These are phyloP conservation scores for Diadumene lineata DNA, from an alignment of 92 coral and sea anemone species.

Conservation along the genomic window DNA sequence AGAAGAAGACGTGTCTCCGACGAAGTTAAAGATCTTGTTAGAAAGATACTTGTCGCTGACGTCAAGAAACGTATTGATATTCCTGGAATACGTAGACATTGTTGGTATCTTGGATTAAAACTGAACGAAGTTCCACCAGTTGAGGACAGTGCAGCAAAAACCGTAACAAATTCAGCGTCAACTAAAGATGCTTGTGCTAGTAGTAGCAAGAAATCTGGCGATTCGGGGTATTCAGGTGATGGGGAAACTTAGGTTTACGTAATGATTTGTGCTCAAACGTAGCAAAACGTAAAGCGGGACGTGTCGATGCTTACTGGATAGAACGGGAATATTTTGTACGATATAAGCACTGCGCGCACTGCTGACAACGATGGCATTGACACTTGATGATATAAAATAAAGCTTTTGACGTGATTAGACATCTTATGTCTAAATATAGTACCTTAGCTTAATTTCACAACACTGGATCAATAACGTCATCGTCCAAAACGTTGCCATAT, in stretches of 20 bases:
- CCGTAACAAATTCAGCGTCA: slow-evolving; percentile 2
- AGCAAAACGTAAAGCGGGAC: not conserved
- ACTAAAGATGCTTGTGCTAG: slow-evolving; percentile 25
- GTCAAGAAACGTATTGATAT: slow-evolving; percentile 75
- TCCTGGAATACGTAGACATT: slow-evolving; percentile 68
- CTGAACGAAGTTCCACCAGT: slow-evolving; percentile 32
- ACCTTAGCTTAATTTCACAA: no score
- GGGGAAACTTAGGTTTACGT: slow-evolving; percentile 4
- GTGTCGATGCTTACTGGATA: not conserved
- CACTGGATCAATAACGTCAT: no score
- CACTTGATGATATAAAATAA: not conserved
- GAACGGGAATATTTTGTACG: not conserved
- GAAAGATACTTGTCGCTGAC: slow-evolving; percentile 80
- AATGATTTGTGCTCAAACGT: not conserved
- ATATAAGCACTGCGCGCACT: not conserved
- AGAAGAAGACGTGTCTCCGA: slow-evolving; percentile 73
- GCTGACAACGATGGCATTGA: not conserved
- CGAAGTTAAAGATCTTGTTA: slow-evolving; percentile 81
- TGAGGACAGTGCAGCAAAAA: slow-evolving; percentile 17
- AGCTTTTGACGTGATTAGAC: not conserved
- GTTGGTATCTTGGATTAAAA: slow-evolving; percentile 76
- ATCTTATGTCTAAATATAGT: no score
- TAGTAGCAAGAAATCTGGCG: slow-evolving; percentile 41
- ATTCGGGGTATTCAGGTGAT: slow-evolving; percentile 36
- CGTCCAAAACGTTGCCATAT: no score